A percentile compares a stretch with the other conserved stretches of the same genome.
phyloP scores from a whole-genome alignment of 2,113 vertebrate genomes.

The Lophius piscatorius region DNA sequence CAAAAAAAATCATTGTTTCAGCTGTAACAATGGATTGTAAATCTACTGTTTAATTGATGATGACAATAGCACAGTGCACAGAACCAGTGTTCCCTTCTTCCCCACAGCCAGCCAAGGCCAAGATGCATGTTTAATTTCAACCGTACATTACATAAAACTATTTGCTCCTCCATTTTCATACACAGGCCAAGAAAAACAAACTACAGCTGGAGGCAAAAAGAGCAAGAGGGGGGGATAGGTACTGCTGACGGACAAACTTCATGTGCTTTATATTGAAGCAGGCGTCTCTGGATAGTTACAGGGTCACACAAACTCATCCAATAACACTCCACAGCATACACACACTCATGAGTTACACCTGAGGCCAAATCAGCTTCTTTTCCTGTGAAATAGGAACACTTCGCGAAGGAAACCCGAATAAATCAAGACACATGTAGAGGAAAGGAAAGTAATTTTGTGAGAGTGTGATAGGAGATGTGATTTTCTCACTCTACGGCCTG shows the following conservation, averaged over 20 bases:
- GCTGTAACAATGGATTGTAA: too few species aligned
- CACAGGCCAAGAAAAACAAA: conserved; percentile 67
- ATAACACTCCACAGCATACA: conserved; percentile 15
- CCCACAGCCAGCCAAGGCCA: conserved; percentile 10
- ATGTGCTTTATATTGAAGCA: conserved; percentile 60
- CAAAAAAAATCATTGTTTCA: too few species aligned
- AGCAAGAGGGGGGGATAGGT: background rate
- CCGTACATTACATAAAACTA: conserved; percentile 60
- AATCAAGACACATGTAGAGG: conserved; percentile 34
- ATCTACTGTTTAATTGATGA: too few species aligned
- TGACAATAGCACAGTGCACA: too few species aligned
- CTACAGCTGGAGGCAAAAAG: conserved; percentile 67
- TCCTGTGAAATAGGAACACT: conserved; percentile 57
- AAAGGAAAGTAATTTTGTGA: conserved; percentile 58
- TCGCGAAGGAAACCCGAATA: conserved; percentile 28
- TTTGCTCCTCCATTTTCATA: conserved; percentile 58
- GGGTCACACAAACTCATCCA: conserved; percentile 41
- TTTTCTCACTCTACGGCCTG: conserved; percentile 49
- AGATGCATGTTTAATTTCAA: conserved; percentile 38
- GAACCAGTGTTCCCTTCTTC: too few species aligned
- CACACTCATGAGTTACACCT: conserved; percentile 15
- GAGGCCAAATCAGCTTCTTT: conserved; percentile 42
- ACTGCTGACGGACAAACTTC: conserved; percentile 39
- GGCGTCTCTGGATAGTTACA: conserved; percentile 37
- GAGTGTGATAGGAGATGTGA: conserved; percentile 31